These are phyloP conservation scores for Caretta caretta DNA, from an alignment of 2,113 vertebrate genomes.

Conservation along the genomic window DNA sequence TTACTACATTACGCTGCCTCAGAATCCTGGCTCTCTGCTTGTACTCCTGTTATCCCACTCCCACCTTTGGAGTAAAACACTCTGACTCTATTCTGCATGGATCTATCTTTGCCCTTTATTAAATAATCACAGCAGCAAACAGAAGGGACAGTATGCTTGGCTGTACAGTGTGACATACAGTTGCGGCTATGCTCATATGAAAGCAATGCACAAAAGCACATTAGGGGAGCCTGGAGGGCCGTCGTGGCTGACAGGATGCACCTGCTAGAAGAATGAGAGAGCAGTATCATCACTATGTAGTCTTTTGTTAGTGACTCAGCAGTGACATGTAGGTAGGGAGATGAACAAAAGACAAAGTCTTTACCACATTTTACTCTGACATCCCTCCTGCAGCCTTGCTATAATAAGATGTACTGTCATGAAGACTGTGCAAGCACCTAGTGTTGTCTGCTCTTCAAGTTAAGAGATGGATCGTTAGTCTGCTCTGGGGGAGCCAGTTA, in stretches of 20 bases:
- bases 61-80: background rate
- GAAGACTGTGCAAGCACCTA: background rate
- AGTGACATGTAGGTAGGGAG: background rate
- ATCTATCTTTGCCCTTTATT: background rate
- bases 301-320: background rate
- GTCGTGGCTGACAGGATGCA: background rate
- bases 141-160: background rate
- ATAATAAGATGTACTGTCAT: background rate
- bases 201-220: background rate
- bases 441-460: background rate
- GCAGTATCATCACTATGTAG: too few species aligned
- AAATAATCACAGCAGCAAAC: background rate
- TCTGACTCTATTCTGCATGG: background rate
- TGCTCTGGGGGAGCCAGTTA: background rate
- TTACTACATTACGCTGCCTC: rapidly evolving
- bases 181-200: background rate
- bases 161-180: background rate
- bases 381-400: background rate
- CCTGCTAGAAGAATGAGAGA: background rate
- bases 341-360: background rate
- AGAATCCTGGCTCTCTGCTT: background rate
- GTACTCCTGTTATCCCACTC: background rate
- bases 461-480: background rate
- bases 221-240: background rate
- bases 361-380: background rate